Evolutionary conservation across 1,140 invertebrate genomes (phyloP).

Genomic region (Drosophila nikananu): DNA sequence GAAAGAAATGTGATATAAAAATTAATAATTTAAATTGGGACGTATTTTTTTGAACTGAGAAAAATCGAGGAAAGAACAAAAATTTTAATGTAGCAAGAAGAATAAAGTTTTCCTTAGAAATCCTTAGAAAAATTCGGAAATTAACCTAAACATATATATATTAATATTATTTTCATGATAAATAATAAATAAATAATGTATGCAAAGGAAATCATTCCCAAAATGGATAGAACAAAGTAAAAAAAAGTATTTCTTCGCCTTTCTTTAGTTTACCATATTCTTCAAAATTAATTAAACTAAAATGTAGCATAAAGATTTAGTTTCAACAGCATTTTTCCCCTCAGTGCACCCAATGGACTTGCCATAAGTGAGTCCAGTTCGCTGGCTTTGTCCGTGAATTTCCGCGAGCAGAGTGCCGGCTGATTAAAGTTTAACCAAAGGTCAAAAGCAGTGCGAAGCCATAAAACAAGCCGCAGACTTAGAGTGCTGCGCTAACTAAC

Average conservation of each 20-base stretch:
- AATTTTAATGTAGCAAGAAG: neutral
- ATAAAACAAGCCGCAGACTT: constrained; percentile 83
- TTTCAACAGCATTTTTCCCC: neutral
- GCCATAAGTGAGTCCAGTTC: constrained; percentile 27
- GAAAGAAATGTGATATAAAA: neutral
- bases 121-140: neutral
- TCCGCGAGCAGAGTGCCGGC: constrained; percentile 38
- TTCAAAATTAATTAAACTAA: neutral
- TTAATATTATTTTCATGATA: neutral
- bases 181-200: neutral
- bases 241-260: too few relatives aligned
- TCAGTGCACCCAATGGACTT: constrained; percentile 1
- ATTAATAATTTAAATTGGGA: neutral
- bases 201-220: neutral
- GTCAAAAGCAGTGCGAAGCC: constrained; percentile 81
- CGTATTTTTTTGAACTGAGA: neutral
- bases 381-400: constrained; percentile 33
- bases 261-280: neutral
- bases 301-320: neutral
- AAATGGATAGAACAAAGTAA: neutral
- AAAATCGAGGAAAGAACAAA: neutral
- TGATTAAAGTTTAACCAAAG: constrained; percentile 82
- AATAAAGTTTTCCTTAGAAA: neutral
- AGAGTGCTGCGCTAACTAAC: constrained; percentile 36
- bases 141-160: neutral